A percentile compares a stretch with the other conserved stretches of the same genome.
Evolutionary conservation across 2,888 invertebrate species (phyloP).

Genomic region (Erebia palarica): DNA sequence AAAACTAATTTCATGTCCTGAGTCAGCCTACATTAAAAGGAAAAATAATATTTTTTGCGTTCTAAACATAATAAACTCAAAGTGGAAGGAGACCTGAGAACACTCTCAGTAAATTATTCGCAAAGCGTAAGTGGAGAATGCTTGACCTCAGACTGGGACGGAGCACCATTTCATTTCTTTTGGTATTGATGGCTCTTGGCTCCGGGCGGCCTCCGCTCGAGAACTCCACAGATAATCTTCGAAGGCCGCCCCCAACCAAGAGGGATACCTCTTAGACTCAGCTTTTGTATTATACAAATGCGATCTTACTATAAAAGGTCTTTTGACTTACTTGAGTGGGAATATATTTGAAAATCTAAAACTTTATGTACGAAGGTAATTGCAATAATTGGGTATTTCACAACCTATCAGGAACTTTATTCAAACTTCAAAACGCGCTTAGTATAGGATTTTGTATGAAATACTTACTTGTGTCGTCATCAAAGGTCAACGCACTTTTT

Average conservation of each 20-base stretch:
- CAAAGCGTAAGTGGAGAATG: conserved; percentile 42
- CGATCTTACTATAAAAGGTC: conserved; percentile 3
- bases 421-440: too few species aligned
- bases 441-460: too few species aligned
- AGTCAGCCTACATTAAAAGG: too few species aligned
- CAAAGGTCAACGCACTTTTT: too few species aligned
- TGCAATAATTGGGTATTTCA: too few species aligned
- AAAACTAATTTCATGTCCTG: too few species aligned
- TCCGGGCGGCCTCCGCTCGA: conserved; percentile 58
- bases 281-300: conserved; percentile 18
- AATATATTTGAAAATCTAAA: conserved; percentile 8
- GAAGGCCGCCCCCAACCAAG: conserved; percentile 54
- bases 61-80: conserved; percentile 4
- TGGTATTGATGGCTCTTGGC: conserved; percentile 53
- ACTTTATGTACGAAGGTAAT: background rate
- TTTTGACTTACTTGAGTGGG: conserved; percentile 5
- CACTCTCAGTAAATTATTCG: conserved; percentile 34
- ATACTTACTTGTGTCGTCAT: too few species aligned
- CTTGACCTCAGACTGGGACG: conserved; percentile 52
- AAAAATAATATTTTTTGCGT: too few species aligned
- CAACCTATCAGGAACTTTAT: too few species aligned
- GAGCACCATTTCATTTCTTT: conserved; percentile 55
- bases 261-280: conserved; percentile 48
- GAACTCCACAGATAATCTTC: conserved; percentile 55
- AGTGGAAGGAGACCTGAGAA: conserved; percentile 22